Percentiles rank a stretch among this genome's conserved stretches.
phyloP scores from a whole-genome alignment of 2,113 vertebrate genomes.

The Clupea harengus region DNA sequence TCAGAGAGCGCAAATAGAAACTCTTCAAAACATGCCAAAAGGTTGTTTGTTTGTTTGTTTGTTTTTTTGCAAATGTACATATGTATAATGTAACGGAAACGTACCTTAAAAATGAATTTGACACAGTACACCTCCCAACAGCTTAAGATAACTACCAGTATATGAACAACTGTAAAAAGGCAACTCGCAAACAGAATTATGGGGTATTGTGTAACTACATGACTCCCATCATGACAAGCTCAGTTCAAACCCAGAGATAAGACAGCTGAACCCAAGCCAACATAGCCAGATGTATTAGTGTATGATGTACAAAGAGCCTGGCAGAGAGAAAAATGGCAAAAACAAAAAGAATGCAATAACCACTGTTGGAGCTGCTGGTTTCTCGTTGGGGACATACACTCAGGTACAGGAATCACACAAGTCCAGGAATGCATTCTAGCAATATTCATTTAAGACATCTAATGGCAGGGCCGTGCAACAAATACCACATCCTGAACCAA shows the following conservation, averaged over 20 bases:
- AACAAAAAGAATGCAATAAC: background rate
- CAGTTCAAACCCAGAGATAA: background rate
- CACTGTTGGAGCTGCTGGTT: background rate
- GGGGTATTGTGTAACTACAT: background rate
- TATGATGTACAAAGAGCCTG: background rate
- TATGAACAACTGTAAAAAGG: background rate
- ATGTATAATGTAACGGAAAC: constrained; percentile 50
- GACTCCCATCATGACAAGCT: background rate
- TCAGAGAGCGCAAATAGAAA: constrained; percentile 28
- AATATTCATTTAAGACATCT: background rate
- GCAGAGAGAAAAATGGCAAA: background rate
- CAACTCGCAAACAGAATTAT: constrained; percentile 9
- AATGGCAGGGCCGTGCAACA: background rate
- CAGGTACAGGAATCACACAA: background rate
- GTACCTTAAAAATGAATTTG: constrained; percentile 34
- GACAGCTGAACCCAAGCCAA: background rate
- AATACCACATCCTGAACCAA: background rate
- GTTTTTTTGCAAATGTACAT: constrained; percentile 67
- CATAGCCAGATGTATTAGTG: background rate
- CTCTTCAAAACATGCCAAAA: constrained; percentile 30
- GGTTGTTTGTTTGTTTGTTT: background rate
- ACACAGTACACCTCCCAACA: constrained; percentile 11
- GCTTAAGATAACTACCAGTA: constrained; percentile 10
- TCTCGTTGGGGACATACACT: background rate
- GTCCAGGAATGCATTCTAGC: constrained; percentile 3